phyloP scores from a whole-genome alignment of 2,797 vertebrate species.

The Lophius americanus region DNA sequence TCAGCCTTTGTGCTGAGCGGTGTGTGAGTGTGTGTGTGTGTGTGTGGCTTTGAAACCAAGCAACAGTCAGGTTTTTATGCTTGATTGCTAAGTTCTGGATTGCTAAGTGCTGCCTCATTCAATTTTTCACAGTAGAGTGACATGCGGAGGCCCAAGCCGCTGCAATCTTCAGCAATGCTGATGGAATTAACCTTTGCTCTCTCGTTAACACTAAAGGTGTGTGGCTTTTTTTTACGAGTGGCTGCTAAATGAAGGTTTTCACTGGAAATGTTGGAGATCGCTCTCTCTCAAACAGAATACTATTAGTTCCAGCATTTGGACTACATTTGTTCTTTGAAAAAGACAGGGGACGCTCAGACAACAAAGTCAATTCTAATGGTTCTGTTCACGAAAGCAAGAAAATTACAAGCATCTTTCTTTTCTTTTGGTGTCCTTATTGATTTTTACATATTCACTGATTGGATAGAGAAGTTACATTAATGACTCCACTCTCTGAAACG shows the following conservation, averaged over 20 bases:
- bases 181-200: conserved; percentile 64
- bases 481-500: conserved; percentile 33
- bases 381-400: conserved; percentile 37
- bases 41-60: conserved; percentile 53
- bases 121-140: conserved; percentile 67
- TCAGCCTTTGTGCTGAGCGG: conserved; percentile 43
- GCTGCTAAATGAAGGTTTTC: conserved; percentile 48
- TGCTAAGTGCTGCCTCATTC: conserved; percentile 63
- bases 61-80: conserved; percentile 67
- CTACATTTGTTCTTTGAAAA: conserved; percentile 32
- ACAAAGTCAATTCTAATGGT: conserved; percentile 38
- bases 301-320: conserved; percentile 19
- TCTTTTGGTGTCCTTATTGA: conserved; percentile 64
- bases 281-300: conserved; percentile 21
- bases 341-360: conserved; percentile 22
- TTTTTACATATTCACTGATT: conserved; percentile 62
- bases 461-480: conserved; percentile 49
- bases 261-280: conserved; percentile 7
- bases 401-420: conserved; percentile 57
- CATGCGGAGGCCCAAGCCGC: conserved; percentile 56
- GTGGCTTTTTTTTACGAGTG: conserved; percentile 23
- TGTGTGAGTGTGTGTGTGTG: neutral
- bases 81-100: conserved; percentile 76
- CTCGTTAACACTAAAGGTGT: conserved; percentile 50
- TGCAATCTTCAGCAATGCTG: conserved; percentile 56